Evolutionary conservation across 2,113 vertebrate species (phyloP), one percentile per base, ranked within the genome.

Genomic region (Siphamia tubifer): DNA sequence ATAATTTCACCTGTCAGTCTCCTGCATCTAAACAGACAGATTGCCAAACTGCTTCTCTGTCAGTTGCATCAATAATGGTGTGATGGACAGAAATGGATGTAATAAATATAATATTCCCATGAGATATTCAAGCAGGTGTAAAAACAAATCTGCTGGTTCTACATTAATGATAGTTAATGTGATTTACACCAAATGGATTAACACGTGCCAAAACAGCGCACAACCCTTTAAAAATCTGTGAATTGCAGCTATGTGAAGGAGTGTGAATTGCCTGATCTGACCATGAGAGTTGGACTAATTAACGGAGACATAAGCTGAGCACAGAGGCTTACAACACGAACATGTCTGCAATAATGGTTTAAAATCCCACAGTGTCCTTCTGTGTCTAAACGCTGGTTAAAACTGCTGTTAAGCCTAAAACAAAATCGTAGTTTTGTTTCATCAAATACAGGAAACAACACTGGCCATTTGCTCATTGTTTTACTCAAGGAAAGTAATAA

Each of bases 281-380:
- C 34, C 16, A 55, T 48, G 17, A 61, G 21, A 74, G 48, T 51
- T 49, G 45, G 60, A 71, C 61, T 69, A 73, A 78, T 81, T 66
- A 82, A 53, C 40, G 58, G 13, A 67, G 68, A 74, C 74, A 52
- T 63, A 45, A 35, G 40, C 34, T 54, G 39, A 15, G 28, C 45
- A 60, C 64, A 8, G 19, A n/a, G 58, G 53, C 54, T 43, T 43
- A 52, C 32, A 16, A 49, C 32, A 32, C 17, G 15, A 52, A 55
- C 10, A 51, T 42, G 45, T 32, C 9, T 17, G 31, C 11, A 28
- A 19, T 21, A 53, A 39, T 1, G 5, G 17, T n/a, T 25, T 47
- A 16, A 60, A 3, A 43, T 52, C 36, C 11, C 13, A n/a, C 17
- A 39, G 10, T 39, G 11, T 20, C 36, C 38, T n/a, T n/a, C n/a